Conservation (phyloP, 1,140 invertebrate genomes). For the Drosophila kikkawai region DNA sequence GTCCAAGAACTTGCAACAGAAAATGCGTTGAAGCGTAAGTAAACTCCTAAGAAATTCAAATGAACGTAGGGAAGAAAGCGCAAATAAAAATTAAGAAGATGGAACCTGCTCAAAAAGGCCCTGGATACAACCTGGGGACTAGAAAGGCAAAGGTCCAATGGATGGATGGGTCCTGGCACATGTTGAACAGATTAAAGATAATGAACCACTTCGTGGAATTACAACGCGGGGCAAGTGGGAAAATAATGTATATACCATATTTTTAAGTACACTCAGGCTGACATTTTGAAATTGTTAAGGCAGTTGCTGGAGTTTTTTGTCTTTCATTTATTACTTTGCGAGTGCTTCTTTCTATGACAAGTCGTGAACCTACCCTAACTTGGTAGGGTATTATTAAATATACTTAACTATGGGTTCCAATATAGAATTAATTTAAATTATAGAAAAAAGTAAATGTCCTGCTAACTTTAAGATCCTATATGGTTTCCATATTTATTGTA, state of each 20-base stretch:
- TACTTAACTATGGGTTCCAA: too few relatives aligned
- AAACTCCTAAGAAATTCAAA: constrained; percentile 82
- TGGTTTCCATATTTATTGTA: background rate
- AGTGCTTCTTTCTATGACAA: too few relatives aligned
- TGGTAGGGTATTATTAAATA: too few relatives aligned
- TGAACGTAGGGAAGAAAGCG: constrained; percentile 63
- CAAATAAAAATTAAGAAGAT: constrained; percentile 37
- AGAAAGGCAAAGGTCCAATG: constrained; percentile 66
- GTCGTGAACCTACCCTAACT: too few relatives aligned
- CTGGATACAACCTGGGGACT: constrained; percentile 18
- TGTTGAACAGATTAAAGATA: constrained; percentile 12
- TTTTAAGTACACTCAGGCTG: background rate
- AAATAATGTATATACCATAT: background rate
- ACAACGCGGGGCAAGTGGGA: background rate
- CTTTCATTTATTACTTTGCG: background rate
- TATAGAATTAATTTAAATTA: too few relatives aligned
- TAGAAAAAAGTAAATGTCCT: too few relatives aligned
- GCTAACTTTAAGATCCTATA: background rate
- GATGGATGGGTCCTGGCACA: constrained; percentile 5
- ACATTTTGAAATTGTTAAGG: background rate
- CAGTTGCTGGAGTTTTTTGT: background rate
- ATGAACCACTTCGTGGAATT: constrained; percentile 9
- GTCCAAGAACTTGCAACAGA: constrained; percentile 78
- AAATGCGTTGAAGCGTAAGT: constrained; percentile 76
- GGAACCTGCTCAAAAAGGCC: constrained; percentile 50